Base-by-base conservation (phyloP, 2,797 vertebrate genomes). In the Cephalopachus bancanus region DNA sequence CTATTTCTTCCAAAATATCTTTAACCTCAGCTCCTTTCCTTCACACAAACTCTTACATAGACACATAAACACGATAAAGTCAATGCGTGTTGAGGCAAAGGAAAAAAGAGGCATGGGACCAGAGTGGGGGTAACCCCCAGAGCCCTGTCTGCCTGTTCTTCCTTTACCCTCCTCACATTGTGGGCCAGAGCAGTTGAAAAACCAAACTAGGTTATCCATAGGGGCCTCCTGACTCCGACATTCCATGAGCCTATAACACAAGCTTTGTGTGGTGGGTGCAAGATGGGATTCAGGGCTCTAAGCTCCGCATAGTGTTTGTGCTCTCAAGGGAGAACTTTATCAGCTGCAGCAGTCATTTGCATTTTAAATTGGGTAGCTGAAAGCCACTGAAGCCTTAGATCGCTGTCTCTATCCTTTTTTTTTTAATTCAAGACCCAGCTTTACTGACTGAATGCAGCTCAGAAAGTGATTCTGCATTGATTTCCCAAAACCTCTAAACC, bases 291-390 rank as follows among this genome's bases (percentile, higher is more conserved):
- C 60, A 28, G 62, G 64, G 53, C 80, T 83, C 51, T 33, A 67
- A 89, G 84, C 74, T 67, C 65, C 11, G 65, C n/a, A 78, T 44
- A 44, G 76, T 62, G n/a, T 55, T 4, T 8, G 3, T n/a, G 57
- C 67, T 91, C 86, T 71, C 94, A 19, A 17, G 74, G 78, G 83
- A 94, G 60, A 79, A 9, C 69, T 91, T 26, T 33, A 71, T 60
- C 81, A 72, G 30, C 33, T 1, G 0, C 15, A 20, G 53, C 30
- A 75, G 30, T 78, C 57, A 91, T 60, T 91, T 96, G 49, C 67
- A 71, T 89, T 94, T 94, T 93, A 87, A 95, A 89, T 5, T 10
- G 37, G 26, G 67, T 55, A 44, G 62, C 84, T 85, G n/a, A 94
- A 94, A 93, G 67, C 91, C 9, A 62, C 60, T 33, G 80, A 20